Conservation (phyloP, 2,797 vertebrate genomes). For the Chromobotia macracanthus region DNA sequence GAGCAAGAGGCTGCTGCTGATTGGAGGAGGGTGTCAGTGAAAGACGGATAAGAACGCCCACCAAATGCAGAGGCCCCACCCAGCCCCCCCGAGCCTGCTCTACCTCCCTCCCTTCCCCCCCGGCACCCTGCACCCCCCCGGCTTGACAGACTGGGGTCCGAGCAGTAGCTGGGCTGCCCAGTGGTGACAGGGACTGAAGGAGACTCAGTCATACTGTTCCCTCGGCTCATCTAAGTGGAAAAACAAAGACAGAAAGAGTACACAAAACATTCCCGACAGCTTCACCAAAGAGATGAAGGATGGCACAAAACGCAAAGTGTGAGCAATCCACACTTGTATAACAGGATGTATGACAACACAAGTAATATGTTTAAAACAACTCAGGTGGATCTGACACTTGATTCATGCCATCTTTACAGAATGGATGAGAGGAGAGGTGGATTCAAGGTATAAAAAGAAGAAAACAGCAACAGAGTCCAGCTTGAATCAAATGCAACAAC, state of each 20-base stretch:
- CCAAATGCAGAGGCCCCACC: constrained; percentile 76
- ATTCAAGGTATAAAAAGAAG: constrained; percentile 44
- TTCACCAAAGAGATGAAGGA: constrained; percentile 39
- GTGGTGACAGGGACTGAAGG: constrained; percentile 85
- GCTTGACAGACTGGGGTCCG: constrained; percentile 86
- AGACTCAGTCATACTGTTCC: constrained; percentile 91
- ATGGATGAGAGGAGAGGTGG: constrained; percentile 48
- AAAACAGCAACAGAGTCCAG: constrained; percentile 38
- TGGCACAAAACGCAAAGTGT: constrained; percentile 23
- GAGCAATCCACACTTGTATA: constrained; percentile 21
- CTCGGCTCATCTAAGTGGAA: constrained; percentile 85
- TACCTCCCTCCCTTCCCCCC: constrained; percentile 77
- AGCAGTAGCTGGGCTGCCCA: constrained; percentile 89
- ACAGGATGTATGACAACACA: constrained; percentile 10
- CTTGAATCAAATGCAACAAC: constrained; percentile 43
- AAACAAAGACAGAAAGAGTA: constrained; percentile 50
- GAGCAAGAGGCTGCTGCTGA: constrained; percentile 89
- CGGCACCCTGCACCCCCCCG: constrained; percentile 74
- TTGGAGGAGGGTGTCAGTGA: constrained; percentile 87
- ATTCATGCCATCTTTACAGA: constrained; percentile 33
- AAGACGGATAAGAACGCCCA: constrained; percentile 83
- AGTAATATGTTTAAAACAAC: constrained; percentile 23
- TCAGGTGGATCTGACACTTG: constrained; percentile 13
- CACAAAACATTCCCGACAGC: constrained; percentile 44
- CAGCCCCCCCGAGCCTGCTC: constrained; percentile 77